Evolutionary conservation across 2,113 vertebrate genomes (phyloP).

Genomic region (Cyanocitta stelleri): DNA sequence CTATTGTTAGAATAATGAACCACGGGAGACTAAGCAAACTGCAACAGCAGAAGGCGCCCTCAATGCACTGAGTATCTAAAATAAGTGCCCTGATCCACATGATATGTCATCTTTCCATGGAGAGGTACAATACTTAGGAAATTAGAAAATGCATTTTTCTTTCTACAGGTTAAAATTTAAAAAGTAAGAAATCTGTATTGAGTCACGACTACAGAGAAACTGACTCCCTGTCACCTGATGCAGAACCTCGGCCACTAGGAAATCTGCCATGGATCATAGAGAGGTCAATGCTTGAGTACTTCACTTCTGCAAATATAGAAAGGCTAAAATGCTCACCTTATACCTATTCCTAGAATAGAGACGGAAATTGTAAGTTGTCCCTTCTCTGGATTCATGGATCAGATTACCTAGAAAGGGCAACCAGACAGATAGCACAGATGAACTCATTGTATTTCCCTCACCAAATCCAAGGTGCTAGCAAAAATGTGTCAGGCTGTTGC

Average conservation of each 20-base stretch:
- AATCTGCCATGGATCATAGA: constrained; percentile 34
- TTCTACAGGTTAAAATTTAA: constrained; percentile 42
- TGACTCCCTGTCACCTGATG: constrained; percentile 34
- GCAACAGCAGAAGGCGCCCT: constrained; percentile 31
- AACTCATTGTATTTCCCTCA: constrained; percentile 26
- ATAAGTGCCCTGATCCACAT: constrained; percentile 6
- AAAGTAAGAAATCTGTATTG: constrained; percentile 56
- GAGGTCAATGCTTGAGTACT: constrained; percentile 46
- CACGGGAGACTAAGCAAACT: not conserved
- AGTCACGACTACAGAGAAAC: constrained; percentile 32
- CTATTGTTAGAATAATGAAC: constrained; percentile 20
- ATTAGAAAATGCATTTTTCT: constrained; percentile 34
- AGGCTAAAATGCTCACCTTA: constrained; percentile 66
- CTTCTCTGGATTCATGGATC: constrained; percentile 67
- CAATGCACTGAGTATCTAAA: not conserved
- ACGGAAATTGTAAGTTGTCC: constrained; percentile 67
- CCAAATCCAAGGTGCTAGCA: constrained; percentile 26
- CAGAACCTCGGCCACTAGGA: constrained; percentile 22
- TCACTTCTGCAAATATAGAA: constrained; percentile 69
- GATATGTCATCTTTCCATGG: not conserved
- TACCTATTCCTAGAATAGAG: constrained; percentile 83
- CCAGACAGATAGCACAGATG: constrained; percentile 29
- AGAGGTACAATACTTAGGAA: constrained; percentile 54
- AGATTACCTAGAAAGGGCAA: constrained; percentile 56
- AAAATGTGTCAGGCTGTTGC: constrained; percentile 22